Percentiles rank a stretch among this genome's conserved stretches.
Conservation (phyloP, 1,140 invertebrate species). For the Zaprionus taronus region DNA sequence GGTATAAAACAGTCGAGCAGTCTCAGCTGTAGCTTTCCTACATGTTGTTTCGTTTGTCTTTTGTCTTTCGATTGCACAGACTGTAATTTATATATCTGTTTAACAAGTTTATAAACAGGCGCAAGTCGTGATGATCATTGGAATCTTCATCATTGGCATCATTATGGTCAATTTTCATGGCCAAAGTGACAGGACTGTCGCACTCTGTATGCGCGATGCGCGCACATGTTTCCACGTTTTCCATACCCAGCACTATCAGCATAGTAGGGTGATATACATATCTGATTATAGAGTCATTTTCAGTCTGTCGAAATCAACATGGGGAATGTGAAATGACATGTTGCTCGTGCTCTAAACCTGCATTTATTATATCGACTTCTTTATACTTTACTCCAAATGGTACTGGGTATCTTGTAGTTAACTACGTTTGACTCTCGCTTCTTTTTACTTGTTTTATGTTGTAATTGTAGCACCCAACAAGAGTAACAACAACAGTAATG, state of each 20-base stretch:
- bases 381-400: neutral
- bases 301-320: neutral
- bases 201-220: slow-evolving; percentile 24
- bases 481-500: slow-evolving; percentile 4
- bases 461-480: slow-evolving; percentile 46
- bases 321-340: no score
- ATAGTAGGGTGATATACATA: neutral
- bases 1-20: neutral
- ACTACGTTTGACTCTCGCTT: no score
- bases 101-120: slow-evolving; percentile 35
- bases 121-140: slow-evolving; percentile 13
- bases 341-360: neutral
- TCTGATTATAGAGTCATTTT: neutral
- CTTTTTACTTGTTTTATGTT: slow-evolving; percentile 7
- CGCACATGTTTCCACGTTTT: slow-evolving; percentile 1
- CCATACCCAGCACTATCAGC: neutral
- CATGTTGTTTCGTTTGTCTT: neutral
- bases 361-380: neutral
- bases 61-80: slow-evolving; percentile 17
- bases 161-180: slow-evolving; percentile 45
- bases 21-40: neutral
- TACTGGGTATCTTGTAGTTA: neutral
- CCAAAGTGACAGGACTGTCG: slow-evolving; percentile 27
- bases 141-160: slow-evolving; percentile 9
- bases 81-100: slow-evolving; percentile 34